Percentiles rank a stretch among this genome's conserved stretches.
These are phyloP conservation scores for Strix aluco DNA, from an alignment of 2,113 vertebrate species.

Conservation along the genomic window DNA sequence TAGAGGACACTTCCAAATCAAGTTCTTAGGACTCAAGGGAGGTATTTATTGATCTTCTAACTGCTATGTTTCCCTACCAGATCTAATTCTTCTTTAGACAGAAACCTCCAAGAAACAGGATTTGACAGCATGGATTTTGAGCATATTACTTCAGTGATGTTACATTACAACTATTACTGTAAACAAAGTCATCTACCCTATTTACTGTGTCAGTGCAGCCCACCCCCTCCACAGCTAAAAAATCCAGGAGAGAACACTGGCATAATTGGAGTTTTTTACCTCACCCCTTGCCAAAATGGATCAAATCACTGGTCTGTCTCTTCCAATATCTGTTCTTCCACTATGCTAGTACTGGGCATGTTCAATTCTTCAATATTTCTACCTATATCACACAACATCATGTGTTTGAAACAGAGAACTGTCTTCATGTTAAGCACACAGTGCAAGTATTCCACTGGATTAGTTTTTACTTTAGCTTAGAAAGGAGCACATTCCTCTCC, in stretches of 20 bases:
- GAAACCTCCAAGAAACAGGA: background rate
- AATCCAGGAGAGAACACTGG: background rate
- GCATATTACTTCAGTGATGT: background rate
- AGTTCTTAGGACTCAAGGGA: background rate
- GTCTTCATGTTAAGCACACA: background rate
- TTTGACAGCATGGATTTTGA: background rate
- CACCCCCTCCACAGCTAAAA: background rate
- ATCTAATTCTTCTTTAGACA: background rate
- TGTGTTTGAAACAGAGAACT: background rate
- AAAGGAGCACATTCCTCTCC: background rate
- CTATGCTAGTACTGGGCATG: background rate
- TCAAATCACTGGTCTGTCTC: background rate
- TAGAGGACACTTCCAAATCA: background rate
- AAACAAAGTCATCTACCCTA: background rate
- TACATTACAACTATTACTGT: background rate
- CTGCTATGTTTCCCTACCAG: background rate
- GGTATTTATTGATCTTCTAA: background rate
- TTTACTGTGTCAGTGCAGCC: background rate
- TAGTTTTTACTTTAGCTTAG: background rate
- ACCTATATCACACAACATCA: background rate
- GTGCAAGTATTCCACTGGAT: background rate
- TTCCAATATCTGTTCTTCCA: background rate
- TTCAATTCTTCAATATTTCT: background rate
- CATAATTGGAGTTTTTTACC: background rate
- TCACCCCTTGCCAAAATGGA: background rate